Evolutionary conservation across 2,113 vertebrate genomes (phyloP), one percentile per base, ranked within the genome.

Genomic region (Pteronura brasiliensis): DNA sequence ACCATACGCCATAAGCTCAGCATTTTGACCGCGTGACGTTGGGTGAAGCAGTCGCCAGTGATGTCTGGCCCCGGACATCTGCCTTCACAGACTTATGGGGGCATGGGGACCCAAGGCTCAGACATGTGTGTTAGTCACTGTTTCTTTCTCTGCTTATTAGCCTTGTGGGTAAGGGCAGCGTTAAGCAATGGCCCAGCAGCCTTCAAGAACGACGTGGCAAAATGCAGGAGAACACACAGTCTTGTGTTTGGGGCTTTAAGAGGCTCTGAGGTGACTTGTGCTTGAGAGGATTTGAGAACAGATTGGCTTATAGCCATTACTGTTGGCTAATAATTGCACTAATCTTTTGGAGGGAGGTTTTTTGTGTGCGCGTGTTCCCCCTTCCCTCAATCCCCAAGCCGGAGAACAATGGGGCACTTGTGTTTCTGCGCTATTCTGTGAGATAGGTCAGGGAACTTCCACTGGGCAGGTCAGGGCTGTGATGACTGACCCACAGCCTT

Each of bases 271-370:
- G 7, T 69, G 88, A 61, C 81, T 72, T 93, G 95, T 27, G 6
- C 88, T 85, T 36, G n/a, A 27, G 83, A 18, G 36, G 93, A 72
- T 88, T 80, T 61, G 87, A 89, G 97, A 95, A 18, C 93, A 90
- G 52, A 55, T 72, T 97, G 97, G 97, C 93, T 96, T 25, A 0
- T 74, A 63, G 96, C 97, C 93, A 59, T 92, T 34, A 67, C 91
- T 97, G 77, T 97, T 98, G 98, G 98, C 97, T 81, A 79, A 92
- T 96, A 97, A 97, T 88, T 52, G 93, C 81, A 27, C 42, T 59
- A 49, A 98, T 98, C 80, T 98, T 96, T 97, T 72, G 5, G 59
- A 74, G 88, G 21, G n/a, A 69, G 36, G 94, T 95, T 97, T 67
- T 97, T 95, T 95, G 88, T 90, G 49, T 4, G 1, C 3, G 6